Percentiles rank a stretch among this genome's conserved stretches.
These are phyloP conservation scores for Ptilodon capucinus DNA, from an alignment of 2,888 invertebrate genomes.

Conservation along the genomic window DNA sequence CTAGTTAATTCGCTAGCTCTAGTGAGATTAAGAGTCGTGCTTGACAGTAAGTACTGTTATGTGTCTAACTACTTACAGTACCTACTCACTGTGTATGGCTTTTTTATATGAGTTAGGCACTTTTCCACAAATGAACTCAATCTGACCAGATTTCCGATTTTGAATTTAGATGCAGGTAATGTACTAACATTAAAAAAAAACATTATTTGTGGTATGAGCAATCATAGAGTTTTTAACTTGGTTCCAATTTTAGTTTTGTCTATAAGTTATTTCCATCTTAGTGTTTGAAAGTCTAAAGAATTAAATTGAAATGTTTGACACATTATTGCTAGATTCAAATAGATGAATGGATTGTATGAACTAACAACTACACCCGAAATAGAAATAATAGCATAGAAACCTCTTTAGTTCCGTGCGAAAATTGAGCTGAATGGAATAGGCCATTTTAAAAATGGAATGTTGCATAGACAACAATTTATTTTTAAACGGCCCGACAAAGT, in stretches of 20 bases:
- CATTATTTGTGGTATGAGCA: no score
- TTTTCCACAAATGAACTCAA: no score
- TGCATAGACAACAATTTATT: conserved; percentile 19
- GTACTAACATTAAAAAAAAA: no score
- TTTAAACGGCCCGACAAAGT: conserved; percentile 23
- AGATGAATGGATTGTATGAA: not conserved
- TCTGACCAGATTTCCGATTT: no score
- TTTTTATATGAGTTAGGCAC: no score
- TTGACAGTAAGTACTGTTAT: no score
- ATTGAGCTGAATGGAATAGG: not conserved
- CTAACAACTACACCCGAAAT: not conserved
- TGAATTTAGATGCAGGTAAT: no score
- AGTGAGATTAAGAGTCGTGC: not conserved
- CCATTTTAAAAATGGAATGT: conserved; percentile 10
- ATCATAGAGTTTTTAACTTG: not conserved
- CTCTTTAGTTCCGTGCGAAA: not conserved
- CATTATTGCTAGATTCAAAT: not conserved
- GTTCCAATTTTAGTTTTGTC: not conserved
- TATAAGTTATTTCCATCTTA: not conserved
- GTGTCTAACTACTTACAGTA: no score
- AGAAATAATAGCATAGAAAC: not conserved
- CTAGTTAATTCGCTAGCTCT: no score
- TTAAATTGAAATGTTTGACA: not conserved
- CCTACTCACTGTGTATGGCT: no score
- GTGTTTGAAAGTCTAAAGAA: not conserved